Evolutionary conservation across 2,113 vertebrate genomes (phyloP).

Genomic region (Lampris megalopsis): DNA sequence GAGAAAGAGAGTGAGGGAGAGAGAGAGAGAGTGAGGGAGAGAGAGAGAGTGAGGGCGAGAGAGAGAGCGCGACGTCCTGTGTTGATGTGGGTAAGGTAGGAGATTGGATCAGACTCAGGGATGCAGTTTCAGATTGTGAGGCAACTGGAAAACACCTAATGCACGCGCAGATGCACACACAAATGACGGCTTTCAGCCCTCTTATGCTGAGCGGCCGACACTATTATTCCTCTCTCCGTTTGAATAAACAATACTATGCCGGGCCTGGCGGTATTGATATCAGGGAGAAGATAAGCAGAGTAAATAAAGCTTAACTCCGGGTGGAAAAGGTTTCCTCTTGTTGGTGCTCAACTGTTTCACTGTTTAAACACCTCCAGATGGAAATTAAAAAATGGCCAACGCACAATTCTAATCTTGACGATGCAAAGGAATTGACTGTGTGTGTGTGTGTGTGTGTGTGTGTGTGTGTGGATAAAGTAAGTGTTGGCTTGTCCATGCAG

Average conservation of each 20-base stretch:
- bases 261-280: slow-evolving; percentile 56
- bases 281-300: slow-evolving; percentile 62
- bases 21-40: neutral
- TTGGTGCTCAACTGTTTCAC: slow-evolving; percentile 45
- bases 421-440: slow-evolving; percentile 2
- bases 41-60: neutral
- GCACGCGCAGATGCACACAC: slow-evolving; percentile 32
- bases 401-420: slow-evolving; percentile 13
- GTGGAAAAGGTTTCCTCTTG: slow-evolving; percentile 52
- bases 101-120: slow-evolving; percentile 42
- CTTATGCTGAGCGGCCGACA: slow-evolving; percentile 34
- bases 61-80: slow-evolving; percentile 6
- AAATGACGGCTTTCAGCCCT: slow-evolving; percentile 42
- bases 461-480: neutral
- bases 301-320: slow-evolving; percentile 61
- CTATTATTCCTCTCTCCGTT: slow-evolving; percentile 57
- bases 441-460: slow-evolving; percentile 17
- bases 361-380: slow-evolving; percentile 68
- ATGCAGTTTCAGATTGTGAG: slow-evolving; percentile 52
- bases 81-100: slow-evolving; percentile 32
- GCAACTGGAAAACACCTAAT: slow-evolving; percentile 39
- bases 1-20: no score
- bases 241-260: slow-evolving; percentile 58
- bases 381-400: slow-evolving; percentile 6
- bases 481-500: neutral